Evolutionary conservation across 2,888 invertebrate genomes (phyloP).

Genomic region (Melinopterus prodromus): DNA sequence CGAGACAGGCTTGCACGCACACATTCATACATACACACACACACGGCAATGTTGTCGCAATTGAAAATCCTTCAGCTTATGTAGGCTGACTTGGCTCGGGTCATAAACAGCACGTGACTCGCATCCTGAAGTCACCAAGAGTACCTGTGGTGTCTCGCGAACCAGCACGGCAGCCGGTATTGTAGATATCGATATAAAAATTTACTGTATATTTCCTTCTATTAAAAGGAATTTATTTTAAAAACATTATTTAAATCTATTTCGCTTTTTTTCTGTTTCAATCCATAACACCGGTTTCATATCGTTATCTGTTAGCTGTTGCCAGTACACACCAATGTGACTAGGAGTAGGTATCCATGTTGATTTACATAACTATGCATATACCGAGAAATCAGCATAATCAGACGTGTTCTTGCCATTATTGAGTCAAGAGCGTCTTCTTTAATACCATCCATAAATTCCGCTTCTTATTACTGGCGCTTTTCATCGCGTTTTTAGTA

Average conservation of each 20-base stretch:
- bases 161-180: neutral
- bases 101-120: neutral
- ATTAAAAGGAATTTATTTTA: no score
- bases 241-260: no score
- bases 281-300: no score
- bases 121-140: neutral
- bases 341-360: neutral
- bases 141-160: neutral
- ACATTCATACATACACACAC: neutral
- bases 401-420: neutral
- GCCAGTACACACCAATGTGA: neutral
- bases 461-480: neutral
- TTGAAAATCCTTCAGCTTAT: conserved; percentile 4
- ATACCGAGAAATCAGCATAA: neutral
- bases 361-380: conserved; percentile 4
- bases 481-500: neutral
- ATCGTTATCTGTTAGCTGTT: no score
- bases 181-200: neutral
- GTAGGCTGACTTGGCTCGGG: neutral
- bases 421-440: neutral
- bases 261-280: no score
- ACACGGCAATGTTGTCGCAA: neutral
- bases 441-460: neutral
- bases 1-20: neutral
- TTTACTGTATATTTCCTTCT: neutral